phyloP scores from a whole-genome alignment of 2,888 invertebrate genomes.

The Electrophaes corylata region DNA sequence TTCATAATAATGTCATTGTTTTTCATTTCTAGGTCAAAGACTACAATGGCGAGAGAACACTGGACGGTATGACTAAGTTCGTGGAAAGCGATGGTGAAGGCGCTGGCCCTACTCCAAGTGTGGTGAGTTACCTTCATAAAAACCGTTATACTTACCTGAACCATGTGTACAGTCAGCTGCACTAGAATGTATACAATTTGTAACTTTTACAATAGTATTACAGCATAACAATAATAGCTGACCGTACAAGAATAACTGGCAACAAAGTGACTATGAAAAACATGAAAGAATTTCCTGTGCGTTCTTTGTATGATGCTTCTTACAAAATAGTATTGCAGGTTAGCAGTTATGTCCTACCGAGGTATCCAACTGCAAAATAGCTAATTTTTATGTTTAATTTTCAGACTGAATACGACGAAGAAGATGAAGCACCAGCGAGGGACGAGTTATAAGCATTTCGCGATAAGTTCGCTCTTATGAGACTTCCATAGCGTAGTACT shows the following conservation, averaged over 20 bases:
- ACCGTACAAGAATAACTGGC: too few species aligned
- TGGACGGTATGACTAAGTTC: constrained; percentile 97
- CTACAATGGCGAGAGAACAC: constrained; percentile 97
- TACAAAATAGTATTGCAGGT: too few species aligned
- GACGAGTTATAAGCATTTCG: constrained; percentile 89
- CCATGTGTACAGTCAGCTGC: too few species aligned
- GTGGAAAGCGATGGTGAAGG: constrained; percentile 95
- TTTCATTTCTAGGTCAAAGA: constrained; percentile 84
- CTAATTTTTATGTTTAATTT: constrained; percentile 29
- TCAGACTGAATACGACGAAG: constrained; percentile 87
- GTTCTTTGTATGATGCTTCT: too few species aligned
- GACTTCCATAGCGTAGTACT: constrained; percentile 78
- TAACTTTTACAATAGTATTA: too few species aligned
- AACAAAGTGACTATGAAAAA: too few species aligned
- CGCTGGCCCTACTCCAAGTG: constrained; percentile 87
- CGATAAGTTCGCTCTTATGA: constrained; percentile 57
- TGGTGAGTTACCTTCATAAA: constrained; percentile 74
- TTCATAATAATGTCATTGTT: too few species aligned
- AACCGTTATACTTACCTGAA: too few species aligned
- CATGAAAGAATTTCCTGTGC: too few species aligned
- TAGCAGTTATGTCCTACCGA: too few species aligned
- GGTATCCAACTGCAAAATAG: background rate
- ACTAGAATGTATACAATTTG: too few species aligned
- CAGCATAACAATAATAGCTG: too few species aligned
- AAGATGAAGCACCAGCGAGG: constrained; percentile 88